Percentiles rank a stretch among this genome's conserved stretches.
Evolutionary conservation across 2,113 vertebrate genomes (phyloP).

Genomic region (Chinchilla lanigera): DNA sequence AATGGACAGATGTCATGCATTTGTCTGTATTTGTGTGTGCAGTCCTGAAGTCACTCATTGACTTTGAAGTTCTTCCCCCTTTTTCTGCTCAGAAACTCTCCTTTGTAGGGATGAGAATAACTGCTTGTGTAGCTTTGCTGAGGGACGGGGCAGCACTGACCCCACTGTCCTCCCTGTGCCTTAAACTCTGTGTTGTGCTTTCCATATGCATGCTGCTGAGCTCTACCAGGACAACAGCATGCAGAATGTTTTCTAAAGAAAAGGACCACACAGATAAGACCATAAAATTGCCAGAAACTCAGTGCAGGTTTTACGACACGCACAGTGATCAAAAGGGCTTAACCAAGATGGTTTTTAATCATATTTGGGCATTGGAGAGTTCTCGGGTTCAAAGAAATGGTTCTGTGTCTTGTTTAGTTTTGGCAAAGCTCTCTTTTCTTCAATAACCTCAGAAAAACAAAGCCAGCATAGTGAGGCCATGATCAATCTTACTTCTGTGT

Average conservation of each 20-base stretch:
- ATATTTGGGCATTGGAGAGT: conserved; percentile 79
- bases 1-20: conserved; percentile 56
- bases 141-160: background rate
- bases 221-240: conserved; percentile 30
- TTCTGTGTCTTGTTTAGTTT: conserved; percentile 75
- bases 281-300: conserved; percentile 84
- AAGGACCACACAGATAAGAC: conserved; percentile 87
- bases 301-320: conserved; percentile 81
- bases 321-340: conserved; percentile 79
- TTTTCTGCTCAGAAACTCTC: conserved; percentile 16
- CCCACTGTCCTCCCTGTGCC: conserved; percentile 65
- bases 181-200: conserved; percentile 67
- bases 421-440: conserved; percentile 73
- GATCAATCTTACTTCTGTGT: conserved; percentile 37
- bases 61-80: background rate
- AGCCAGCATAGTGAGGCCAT: conserved; percentile 23
- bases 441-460: conserved; percentile 71
- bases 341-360: conserved; percentile 83
- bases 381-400: conserved; percentile 78
- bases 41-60: background rate
- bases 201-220: conserved; percentile 67
- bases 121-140: conserved; percentile 67
- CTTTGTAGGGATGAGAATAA: conserved; percentile 69
- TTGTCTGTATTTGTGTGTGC: conserved; percentile 67
- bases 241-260: conserved; percentile 77